Evolutionary conservation across 2,888 invertebrate species (phyloP).

Genomic region (Pheosia gnoma): DNA sequence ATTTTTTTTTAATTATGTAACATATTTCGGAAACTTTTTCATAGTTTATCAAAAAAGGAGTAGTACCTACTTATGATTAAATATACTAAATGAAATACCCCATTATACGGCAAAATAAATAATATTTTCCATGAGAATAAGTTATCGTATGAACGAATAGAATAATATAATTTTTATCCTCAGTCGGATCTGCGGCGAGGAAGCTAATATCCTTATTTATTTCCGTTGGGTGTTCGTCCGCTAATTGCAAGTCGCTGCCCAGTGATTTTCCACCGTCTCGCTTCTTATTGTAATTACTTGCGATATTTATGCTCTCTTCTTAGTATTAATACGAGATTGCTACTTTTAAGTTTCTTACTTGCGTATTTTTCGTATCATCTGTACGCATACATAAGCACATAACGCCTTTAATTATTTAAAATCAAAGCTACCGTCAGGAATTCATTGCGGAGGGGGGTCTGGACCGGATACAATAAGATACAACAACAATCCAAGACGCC

Average conservation of each 20-base stretch:
- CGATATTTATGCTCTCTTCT: slow-evolving; percentile 59
- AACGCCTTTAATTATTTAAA: no score
- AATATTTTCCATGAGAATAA: not conserved
- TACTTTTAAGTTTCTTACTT: slow-evolving; percentile 24
- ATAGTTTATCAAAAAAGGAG: no score
- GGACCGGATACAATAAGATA: no score
- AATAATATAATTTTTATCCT: slow-evolving; percentile 70
- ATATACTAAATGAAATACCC: no score
- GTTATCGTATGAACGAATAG: slow-evolving; percentile 38
- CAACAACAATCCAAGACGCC: no score
- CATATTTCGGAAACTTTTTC: no score
- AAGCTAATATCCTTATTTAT: slow-evolving; percentile 79
- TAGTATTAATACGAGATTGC: slow-evolving; percentile 42
- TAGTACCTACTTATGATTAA: no score
- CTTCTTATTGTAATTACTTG: slow-evolving; percentile 69
- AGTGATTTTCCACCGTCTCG: slow-evolving; percentile 78
- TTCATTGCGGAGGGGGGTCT: no score
- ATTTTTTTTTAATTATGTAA: no score
- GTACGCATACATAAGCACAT: not conserved
- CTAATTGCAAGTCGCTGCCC: slow-evolving; percentile 77
- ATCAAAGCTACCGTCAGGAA: no score
- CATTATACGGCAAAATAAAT: no score
- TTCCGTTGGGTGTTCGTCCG: slow-evolving; percentile 78
- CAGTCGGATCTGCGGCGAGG: slow-evolving; percentile 54
- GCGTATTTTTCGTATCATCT: not conserved